Percentiles rank a stretch among this genome's conserved stretches.
Conservation (phyloP, 2,797 vertebrate species). For the Typhlichthys subterraneus region DNA sequence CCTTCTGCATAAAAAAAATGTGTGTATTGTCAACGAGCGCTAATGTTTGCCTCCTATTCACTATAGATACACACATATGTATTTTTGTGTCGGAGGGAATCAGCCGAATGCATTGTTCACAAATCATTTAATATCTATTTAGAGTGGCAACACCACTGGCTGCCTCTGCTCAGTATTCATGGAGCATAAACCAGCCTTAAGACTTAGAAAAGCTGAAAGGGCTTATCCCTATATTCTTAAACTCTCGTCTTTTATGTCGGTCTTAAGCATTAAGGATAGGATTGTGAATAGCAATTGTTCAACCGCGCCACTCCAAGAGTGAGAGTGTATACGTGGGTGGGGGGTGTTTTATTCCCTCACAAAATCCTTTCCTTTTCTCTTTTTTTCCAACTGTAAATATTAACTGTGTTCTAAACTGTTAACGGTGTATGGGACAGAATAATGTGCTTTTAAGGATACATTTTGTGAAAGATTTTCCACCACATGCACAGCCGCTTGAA, state of each 20-base stretch:
- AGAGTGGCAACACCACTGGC: constrained; percentile 83
- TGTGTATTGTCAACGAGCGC: constrained; percentile 75
- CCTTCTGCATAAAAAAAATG: constrained; percentile 77
- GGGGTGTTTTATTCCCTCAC: constrained; percentile 78
- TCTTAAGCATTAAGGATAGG: constrained; percentile 87
- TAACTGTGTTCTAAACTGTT: constrained; percentile 84
- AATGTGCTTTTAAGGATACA: constrained; percentile 87
- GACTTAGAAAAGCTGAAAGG: constrained; percentile 85
- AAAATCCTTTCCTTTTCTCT: constrained; percentile 76
- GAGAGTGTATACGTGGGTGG: constrained; percentile 83
- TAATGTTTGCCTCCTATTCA: constrained; percentile 83
- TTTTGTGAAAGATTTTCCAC: constrained; percentile 84
- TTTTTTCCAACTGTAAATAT: constrained; percentile 78
- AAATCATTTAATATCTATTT: constrained; percentile 90
- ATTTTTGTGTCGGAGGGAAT: constrained; percentile 83
- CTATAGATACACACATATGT: constrained; percentile 80
- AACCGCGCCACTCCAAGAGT: constrained; percentile 77
- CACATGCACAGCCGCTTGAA: constrained; percentile 73
- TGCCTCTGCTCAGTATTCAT: constrained; percentile 82
- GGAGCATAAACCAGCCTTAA: constrained; percentile 85
- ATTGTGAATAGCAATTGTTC: constrained; percentile 88
- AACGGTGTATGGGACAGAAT: constrained; percentile 78
- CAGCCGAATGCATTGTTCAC: constrained; percentile 81
- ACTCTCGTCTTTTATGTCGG: constrained; percentile 85
- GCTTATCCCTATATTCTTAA: constrained; percentile 88